These are phyloP conservation scores for Pomatorhinus ruficollis DNA, from an alignment of 2,113 vertebrate genomes.

Conservation along the genomic window DNA sequence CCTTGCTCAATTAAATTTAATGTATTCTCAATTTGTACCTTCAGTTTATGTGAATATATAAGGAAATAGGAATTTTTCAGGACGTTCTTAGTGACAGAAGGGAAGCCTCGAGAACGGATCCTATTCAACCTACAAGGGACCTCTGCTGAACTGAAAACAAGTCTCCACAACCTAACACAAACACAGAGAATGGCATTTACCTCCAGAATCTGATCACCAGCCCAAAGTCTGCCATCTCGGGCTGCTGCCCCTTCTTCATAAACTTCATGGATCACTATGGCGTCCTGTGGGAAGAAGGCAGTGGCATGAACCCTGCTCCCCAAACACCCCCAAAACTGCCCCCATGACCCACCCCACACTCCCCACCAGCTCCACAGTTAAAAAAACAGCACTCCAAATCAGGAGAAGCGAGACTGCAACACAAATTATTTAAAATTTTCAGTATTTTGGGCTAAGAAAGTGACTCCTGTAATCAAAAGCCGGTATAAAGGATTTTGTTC, in stretches of 20 bases:
- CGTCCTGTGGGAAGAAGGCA: conserved; percentile 78
- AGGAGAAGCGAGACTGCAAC: background rate
- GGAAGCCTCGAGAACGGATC: background rate
- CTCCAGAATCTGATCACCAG: conserved; percentile 95
- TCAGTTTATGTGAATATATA: conserved; percentile 7
- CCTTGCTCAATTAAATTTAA: conserved; percentile 58
- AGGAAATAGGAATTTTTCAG: background rate
- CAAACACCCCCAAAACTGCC: background rate
- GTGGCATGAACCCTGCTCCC: background rate
- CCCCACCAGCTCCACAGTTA: background rate
- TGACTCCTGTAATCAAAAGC: background rate
- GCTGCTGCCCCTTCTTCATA: conserved; percentile 97
- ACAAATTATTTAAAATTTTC: background rate
- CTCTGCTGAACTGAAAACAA: background rate
- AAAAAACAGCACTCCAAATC: background rate
- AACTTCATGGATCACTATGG: conserved; percentile 97
- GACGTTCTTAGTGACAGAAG: background rate
- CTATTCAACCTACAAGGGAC: background rate
- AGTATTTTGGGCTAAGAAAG: background rate
- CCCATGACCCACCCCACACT: accelerated
- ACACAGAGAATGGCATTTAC: conserved; percentile 46
- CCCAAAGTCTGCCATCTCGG: conserved; percentile 91
- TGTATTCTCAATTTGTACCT: conserved; percentile 49
- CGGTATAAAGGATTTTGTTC: background rate
- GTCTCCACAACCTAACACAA: background rate